A percentile compares a stretch with the other conserved stretches of the same genome.
Evolutionary conservation across 2,888 invertebrate species (phyloP).

Genomic region (Microplitis manilae): DNA sequence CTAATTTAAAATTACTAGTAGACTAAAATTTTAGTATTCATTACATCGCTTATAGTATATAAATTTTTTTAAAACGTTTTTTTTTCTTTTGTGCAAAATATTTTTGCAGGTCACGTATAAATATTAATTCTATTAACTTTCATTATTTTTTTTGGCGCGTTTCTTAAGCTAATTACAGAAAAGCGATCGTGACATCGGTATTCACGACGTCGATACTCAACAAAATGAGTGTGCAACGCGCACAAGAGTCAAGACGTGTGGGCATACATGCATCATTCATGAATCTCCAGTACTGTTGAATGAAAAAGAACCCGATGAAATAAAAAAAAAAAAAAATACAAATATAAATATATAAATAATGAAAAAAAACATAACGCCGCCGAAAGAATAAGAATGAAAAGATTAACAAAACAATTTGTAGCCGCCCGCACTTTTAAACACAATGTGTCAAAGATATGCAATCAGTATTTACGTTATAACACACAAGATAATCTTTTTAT

Average conservation of each 20-base stretch:
- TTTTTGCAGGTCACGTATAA: not conserved
- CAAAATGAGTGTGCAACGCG: constrained; percentile 21
- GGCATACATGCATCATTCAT: constrained; percentile 29
- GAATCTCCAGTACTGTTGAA: not conserved
- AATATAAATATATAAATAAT: not conserved
- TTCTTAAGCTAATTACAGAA: constrained; percentile 39
- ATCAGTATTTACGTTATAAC: not conserved
- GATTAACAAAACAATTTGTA: not conserved
- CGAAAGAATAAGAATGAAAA: not conserved
- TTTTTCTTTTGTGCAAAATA: not conserved
- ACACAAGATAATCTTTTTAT: not conserved
- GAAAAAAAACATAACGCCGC: not conserved
- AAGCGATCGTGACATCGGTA: constrained; percentile 36
- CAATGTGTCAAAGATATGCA: constrained; percentile 1
- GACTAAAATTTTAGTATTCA: too few species aligned
- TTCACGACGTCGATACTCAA: constrained; percentile 12
- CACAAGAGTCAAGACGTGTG: constrained; percentile 32
- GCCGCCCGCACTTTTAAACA: not conserved
- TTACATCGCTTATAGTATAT: too few species aligned
- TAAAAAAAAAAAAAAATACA: constrained; percentile 21
- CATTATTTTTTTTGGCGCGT: constrained; percentile 26
- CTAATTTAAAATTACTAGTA: too few species aligned
- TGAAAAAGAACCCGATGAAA: not conserved
- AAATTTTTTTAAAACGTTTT: too few species aligned
- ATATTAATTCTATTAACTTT: not conserved